Percentiles rank a stretch among this genome's conserved stretches.
Evolutionary conservation across 2,797 vertebrate genomes (phyloP).

Genomic region (Eospalax fontanierii): DNA sequence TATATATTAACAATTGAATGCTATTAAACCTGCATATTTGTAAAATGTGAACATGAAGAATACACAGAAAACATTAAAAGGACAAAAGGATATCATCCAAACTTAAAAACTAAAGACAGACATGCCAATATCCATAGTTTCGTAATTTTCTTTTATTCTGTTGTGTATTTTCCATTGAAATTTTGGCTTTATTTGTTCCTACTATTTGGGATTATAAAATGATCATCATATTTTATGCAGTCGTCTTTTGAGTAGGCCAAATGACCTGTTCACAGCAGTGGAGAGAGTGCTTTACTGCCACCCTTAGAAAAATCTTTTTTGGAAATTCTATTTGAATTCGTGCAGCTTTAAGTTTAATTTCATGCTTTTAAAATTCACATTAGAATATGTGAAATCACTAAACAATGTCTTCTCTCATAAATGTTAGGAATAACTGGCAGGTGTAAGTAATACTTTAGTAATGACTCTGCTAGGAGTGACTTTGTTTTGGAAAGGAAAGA

Average conservation of each 20-base stretch:
- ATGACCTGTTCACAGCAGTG: background rate
- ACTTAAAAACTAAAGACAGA: background rate
- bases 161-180: background rate
- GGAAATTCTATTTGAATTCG: conserved; percentile 48
- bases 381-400: conserved; percentile 59
- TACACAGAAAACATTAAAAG: background rate
- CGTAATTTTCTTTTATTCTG: background rate
- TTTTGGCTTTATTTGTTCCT: background rate
- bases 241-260: background rate
- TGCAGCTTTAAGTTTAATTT: conserved; percentile 12
- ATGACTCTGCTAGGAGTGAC: background rate
- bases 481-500: background rate
- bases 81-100: background rate
- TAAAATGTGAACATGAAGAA: background rate
- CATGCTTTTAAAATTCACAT: background rate
- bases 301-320: background rate
- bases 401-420: conserved; percentile 21
- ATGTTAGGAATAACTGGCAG: background rate
- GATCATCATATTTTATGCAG: background rate
- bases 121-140: background rate
- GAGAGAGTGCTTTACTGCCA: background rate
- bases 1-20: background rate
- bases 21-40: background rate
- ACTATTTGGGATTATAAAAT: conserved; percentile 14
- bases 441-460: background rate